Percentiles rank a stretch among this genome's conserved stretches.
phyloP scores from a whole-genome alignment of 2,113 vertebrate species.

The Vulpes vulpes region DNA sequence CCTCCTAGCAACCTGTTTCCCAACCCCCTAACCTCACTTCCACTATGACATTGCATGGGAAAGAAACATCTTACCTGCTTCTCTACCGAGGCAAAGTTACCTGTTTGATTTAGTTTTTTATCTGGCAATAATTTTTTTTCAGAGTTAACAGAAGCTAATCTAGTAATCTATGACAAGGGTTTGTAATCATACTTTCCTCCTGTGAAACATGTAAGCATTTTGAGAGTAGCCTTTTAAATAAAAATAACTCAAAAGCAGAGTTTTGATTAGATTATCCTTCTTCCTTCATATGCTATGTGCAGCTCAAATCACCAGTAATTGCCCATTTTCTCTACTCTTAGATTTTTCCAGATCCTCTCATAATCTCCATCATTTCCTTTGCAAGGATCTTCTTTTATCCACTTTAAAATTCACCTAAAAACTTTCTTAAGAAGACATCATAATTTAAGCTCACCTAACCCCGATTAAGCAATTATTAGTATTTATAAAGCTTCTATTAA shows the following conservation, averaged over 20 bases:
- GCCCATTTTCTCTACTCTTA: neutral
- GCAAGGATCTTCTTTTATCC: neutral
- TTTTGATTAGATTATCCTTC: conserved; percentile 28
- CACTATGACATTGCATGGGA: neutral
- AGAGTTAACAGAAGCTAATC: neutral
- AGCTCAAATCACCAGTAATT: neutral
- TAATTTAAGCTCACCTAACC: neutral
- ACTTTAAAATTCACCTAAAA: conserved; percentile 35
- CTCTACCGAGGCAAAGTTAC: neutral
- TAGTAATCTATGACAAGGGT: neutral
- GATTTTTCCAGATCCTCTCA: neutral
- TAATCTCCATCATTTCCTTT: neutral
- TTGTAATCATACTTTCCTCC: neutral
- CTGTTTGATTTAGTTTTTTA: neutral
- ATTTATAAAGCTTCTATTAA: neutral
- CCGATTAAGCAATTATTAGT: conserved; percentile 27
- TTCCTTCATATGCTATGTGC: neutral
- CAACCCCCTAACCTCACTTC: neutral
- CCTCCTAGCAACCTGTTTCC: neutral
- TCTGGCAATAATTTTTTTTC: conserved; percentile 2
- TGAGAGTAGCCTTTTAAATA: conserved; percentile 31
- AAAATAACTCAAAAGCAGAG: conserved; percentile 42
- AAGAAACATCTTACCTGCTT: neutral
- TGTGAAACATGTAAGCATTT: neutral
- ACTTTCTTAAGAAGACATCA: conserved; percentile 34